Base-by-base conservation (phyloP, 2,888 invertebrate species). In the Spodoptera picta region DNA sequence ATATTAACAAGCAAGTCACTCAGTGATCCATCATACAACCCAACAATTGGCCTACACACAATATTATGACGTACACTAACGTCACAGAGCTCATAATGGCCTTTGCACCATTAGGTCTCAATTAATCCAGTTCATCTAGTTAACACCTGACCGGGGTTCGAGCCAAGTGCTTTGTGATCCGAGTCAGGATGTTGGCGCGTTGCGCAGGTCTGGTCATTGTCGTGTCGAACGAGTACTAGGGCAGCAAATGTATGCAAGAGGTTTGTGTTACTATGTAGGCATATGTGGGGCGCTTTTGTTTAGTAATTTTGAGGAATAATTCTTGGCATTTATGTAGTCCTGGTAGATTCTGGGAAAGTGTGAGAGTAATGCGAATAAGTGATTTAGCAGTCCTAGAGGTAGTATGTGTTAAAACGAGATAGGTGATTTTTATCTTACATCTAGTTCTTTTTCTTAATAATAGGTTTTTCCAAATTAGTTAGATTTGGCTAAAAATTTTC, bases 91-190 rank as follows among this genome's bases (percentile, higher is more conserved):
- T 48, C 52, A 55, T 52, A 36, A 5, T 36, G 47, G 36, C 54
- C 55, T 52, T 14, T 45, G 44, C 10, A 52, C 56, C 46, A 45
- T 44, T 50, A 70, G 52, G 14, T 23, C 56, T 43, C 49, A 71
- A 71, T 74, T 58, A 65, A 71, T 73, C 10, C 12, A 51, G 48
- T 31, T 67, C 42, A 24, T 11, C 46, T 60, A 63, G 44, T 67
- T 44, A 56, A 11, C 63, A 70, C 60, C 74, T 63, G 70, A 44
- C 50, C 49, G 62, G 65, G 65, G 51, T 24, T 10, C 3, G 14
- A 45, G 68, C 77, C 77, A 74, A 74, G 11, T 2, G 23, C 31
- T 55, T 63, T 58, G 57, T 63, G 6, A 31, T 31, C 24, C 23
- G 43, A 36, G 47, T 57, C 2, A 71, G 55, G 55, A 68, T 69